Conservation (phyloP, 2,797 vertebrate genomes). For the Xerus rutilus region DNA sequence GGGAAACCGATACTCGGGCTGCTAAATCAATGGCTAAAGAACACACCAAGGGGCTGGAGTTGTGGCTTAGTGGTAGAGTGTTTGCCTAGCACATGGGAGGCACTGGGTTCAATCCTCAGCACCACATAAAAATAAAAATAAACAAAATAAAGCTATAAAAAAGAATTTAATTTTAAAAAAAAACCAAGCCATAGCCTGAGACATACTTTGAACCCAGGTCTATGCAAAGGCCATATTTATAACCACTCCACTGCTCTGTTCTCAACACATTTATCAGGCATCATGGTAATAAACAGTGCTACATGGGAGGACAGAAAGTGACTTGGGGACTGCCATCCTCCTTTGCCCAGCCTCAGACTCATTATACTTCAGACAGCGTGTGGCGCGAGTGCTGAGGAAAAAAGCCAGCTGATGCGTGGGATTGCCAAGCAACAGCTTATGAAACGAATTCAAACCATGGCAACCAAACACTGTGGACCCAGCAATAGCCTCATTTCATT, state of each 20-base stretch:
- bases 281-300: conserved; percentile 47
- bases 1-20: conserved; percentile 13
- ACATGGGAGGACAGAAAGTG: conserved; percentile 62
- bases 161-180: no score
- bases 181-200: not conserved
- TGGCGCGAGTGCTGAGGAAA: conserved; percentile 74
- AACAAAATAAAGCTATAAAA: no score
- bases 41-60: not conserved
- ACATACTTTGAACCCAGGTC: conserved; percentile 42
- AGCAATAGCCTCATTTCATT: conserved; percentile 82
- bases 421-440: conserved; percentile 85
- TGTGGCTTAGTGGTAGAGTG: no score
- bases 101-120: no score
- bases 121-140: no score
- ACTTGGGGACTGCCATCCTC: conserved; percentile 39
- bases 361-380: conserved; percentile 79
- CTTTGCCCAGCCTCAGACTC: conserved; percentile 75
- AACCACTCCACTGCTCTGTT: conserved; percentile 47
- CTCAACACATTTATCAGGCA: conserved; percentile 51
- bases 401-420: conserved; percentile 79
- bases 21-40: conserved; percentile 48
- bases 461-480: conserved; percentile 81
- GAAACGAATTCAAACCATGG: conserved; percentile 82
- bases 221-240: not conserved
- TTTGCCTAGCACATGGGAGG: no score